Conservation (phyloP, 2,888 invertebrate species). For the Notodromas monacha region DNA sequence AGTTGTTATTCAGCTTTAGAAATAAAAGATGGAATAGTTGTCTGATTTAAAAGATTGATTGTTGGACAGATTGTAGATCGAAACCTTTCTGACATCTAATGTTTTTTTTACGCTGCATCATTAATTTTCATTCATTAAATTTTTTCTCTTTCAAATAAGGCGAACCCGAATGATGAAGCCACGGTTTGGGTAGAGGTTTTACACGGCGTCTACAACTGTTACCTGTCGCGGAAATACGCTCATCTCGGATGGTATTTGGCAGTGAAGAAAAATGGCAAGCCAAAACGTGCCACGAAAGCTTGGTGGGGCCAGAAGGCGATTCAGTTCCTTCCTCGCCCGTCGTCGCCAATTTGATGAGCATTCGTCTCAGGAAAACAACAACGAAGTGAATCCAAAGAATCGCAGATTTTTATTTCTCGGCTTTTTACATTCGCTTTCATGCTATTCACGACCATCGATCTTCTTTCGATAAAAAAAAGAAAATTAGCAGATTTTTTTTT, state of each 20-base stretch:
- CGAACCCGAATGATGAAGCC: conserved; percentile 17
- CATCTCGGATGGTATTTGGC: conserved; percentile 26
- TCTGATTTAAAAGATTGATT: too few species aligned
- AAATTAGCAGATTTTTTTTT: too few species aligned
- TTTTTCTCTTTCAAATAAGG: conserved; percentile 13
- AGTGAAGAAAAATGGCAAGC: conserved; percentile 25
- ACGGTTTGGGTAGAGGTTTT: conserved; percentile 24
- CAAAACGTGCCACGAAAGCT: conserved; percentile 23
- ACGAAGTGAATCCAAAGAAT: too few species aligned
- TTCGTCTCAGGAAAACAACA: too few species aligned
- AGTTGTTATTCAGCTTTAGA: too few species aligned
- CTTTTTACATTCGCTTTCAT: too few species aligned
- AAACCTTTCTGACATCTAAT: neutral
- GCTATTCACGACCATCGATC: too few species aligned
- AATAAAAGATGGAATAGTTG: too few species aligned
- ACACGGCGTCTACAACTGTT: conserved; percentile 23
- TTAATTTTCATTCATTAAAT: neutral
- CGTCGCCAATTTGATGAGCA: too few species aligned
- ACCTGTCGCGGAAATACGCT: conserved; percentile 23
- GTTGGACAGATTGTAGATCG: neutral
- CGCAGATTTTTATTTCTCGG: too few species aligned
- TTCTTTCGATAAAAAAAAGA: too few species aligned
- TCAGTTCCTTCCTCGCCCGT: conserved; percentile 20
- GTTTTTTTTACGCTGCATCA: neutral
- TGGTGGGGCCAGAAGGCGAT: conserved; percentile 24